Base-by-base conservation (phyloP, 30 jellyfish, hydroid and myxozoan species). In the Aurelia sp. region DNA sequence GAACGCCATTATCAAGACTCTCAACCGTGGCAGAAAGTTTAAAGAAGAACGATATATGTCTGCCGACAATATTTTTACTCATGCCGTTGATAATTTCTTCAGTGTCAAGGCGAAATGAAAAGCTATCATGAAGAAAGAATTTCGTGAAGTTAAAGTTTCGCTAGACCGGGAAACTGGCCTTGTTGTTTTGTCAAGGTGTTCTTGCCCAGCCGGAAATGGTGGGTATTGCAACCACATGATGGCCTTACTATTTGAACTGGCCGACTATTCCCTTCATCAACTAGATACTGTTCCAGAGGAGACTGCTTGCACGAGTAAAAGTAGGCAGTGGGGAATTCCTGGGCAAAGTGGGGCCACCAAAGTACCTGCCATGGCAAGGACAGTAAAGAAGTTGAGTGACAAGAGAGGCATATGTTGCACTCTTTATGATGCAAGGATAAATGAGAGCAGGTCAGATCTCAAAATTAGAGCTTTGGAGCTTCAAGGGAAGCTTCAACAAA, bases 211-310 rank as follows among this genome's bases (percentile, higher is more conserved):
- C 50, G 93, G 96, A 40, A 38, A 74, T 35, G 62, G 82, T 57
- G 90, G 89, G 17, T 88, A 88, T 60, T 77, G 96, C 82, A 75
- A 86, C 92, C 96, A 76, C 86, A 94, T 86, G n/a, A 74, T 86
- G 92, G 96, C 92, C 51, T 66, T 88, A 48, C 88, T 80, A 38
- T 88, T 88, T 44, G 95, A 88, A 70, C 31, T 88, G 63, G 81
- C 90, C 27, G 89, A 80, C 66, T 88, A 78, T 69, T 78, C 89
- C 24, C 47, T 79, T 68, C 38, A 86, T 60, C 63, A 38, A 53
- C 16, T 60, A 9, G 31, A 1, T 58, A 77, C n/a, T 11, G 80
- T 80, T 27, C 89, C 96, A n/a, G 93, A 81, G 18, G 96, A 88
- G 67, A 67, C 70, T 24, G 70, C 94, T 58, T 88, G 96, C 68